These are phyloP conservation scores for Nesidiocoris tenuis DNA, from an alignment of 2,888 invertebrate genomes.

Conservation along the genomic window DNA sequence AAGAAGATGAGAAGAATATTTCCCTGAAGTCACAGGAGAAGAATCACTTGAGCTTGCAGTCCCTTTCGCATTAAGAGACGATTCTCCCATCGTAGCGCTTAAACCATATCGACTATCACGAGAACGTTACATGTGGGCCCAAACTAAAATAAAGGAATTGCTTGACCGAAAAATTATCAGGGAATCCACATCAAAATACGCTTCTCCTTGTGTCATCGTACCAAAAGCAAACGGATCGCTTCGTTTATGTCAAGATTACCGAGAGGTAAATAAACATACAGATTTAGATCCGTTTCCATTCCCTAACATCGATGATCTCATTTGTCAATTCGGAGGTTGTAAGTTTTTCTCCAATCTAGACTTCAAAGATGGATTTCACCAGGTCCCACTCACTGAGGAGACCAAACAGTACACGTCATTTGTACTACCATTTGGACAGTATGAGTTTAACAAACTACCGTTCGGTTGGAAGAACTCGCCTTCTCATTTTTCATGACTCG, in stretches of 20 bases:
- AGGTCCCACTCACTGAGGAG: background rate
- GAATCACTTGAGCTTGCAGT: background rate
- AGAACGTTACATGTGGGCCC: background rate
- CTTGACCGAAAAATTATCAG: background rate
- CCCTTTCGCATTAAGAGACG: background rate
- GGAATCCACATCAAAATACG: background rate
- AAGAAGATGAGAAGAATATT: background rate
- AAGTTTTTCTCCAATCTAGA: background rate
- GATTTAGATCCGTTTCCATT: conserved; percentile 3
- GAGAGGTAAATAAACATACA: conserved; percentile 9
- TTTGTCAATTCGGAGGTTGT: conserved; percentile 1
- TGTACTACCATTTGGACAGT: conserved; percentile 14
- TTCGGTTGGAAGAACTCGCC: conserved; percentile 9
- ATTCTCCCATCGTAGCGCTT: background rate
- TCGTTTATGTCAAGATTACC: conserved; percentile 7
- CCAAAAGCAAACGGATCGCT: conserved; percentile 15
- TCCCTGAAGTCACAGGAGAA: background rate
- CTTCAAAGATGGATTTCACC: background rate
- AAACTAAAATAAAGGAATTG: background rate
- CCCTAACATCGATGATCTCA: background rate
- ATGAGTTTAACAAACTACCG: conserved; percentile 1
- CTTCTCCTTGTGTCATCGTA: conserved; percentile 3
- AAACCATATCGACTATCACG: conserved; percentile 18
- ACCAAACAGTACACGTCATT: background rate
- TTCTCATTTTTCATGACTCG: background rate